Base-by-base conservation (phyloP, 2,888 invertebrate species). In the Caenorhabditis macrosperma region DNA sequence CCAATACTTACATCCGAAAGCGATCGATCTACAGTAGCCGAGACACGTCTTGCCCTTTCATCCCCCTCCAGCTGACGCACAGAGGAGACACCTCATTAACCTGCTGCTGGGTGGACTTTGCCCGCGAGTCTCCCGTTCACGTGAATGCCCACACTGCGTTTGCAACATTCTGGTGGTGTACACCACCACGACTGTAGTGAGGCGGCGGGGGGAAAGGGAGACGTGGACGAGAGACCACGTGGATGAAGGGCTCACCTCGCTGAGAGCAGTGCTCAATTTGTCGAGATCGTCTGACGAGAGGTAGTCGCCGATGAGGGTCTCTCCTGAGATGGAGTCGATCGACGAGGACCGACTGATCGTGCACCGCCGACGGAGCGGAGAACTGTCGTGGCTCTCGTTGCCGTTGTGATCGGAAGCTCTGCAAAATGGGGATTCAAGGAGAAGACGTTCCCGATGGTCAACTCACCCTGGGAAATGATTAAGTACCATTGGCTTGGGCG, bases 211-310 rank as follows among this genome's bases (percentile, higher is more conserved):
- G n/a, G n/a, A n/a, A n/a, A n/a, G n/a, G n/a, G n/a, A n/a, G n/a
- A n/a, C n/a, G n/a, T n/a, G n/a, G n/a, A n/a, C n/a, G n/a, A n/a
- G n/a, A n/a, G n/a, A n/a, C 26, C 12, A 17, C 7, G 33, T 24
- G 38, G 12, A 30, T 38, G n/a, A 20, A 54, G 20, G 38, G 24
- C 54, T 63, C 22, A 89, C 89, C 84, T 89, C 89, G 35, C 88
- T 88, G 50, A 89, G 81, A 41, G 89, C 88, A 46, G 78, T 85
- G 79, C 88, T 89, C 75, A 89, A 78, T 46, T 88, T 88, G 82
- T 89, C 89, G 72, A 89, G 74, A 30, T 89, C 89, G 26, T 89
- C 88, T 9, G 88, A 87, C n/a, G 83, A 82, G 52, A 76, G 55
- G 33, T 64, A 77, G 12, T 85, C 86, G 48, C 64, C 64, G 33